Evolutionary conservation across 1,140 invertebrate species (phyloP), one percentile per base, ranked within the genome.

Genomic region (Oryctes rhinoceros): DNA sequence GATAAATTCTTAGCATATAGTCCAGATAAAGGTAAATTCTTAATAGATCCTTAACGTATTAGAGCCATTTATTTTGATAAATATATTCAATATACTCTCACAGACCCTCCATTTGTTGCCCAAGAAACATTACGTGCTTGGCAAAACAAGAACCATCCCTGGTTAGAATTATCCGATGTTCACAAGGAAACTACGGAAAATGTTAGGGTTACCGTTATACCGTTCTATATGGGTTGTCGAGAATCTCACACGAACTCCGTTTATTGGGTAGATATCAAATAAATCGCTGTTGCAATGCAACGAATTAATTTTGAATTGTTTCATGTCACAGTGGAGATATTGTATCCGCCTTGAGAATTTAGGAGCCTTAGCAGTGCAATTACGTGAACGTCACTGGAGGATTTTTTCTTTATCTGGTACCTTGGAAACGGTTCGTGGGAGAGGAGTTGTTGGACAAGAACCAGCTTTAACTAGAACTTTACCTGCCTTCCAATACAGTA

Each of bases 71-170:
- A n/a, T n/a, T n/a, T n/a, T n/a, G n/a, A n/a, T n/a, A n/a, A n/a
- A n/a, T n/a, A 10, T 78, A 30, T 81, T 78, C 30, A 15, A 78
- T 39, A 18, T 67, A 11, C 20, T 3, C 77, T 89, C 85, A 71
- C 85, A 91, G 96, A 97, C 88, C 96, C 96, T 1, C 94, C 94
- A 0, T 99, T 97, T 89, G 89, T 93, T 78, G 93, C 96, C 0
- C 93, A 96, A 88, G 97, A 99, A 85, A 98, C 97, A 0, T 89
- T 99, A 2, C 91, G 93, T 84, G 95, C 96, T 0, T 99, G 97
- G 97, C 97, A 99, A 88, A 96, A 98, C 84, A 98, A 97, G 86
- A 99, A 99, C 89, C 96, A 99, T 89, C 96, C 97, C 0, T 99
- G 97, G 97, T 87, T 99, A 53, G 96, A 99, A 86, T 89, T 99